These are phyloP conservation scores for Dryobota labecula DNA, from an alignment of 2,888 invertebrate species.

Conservation along the genomic window DNA sequence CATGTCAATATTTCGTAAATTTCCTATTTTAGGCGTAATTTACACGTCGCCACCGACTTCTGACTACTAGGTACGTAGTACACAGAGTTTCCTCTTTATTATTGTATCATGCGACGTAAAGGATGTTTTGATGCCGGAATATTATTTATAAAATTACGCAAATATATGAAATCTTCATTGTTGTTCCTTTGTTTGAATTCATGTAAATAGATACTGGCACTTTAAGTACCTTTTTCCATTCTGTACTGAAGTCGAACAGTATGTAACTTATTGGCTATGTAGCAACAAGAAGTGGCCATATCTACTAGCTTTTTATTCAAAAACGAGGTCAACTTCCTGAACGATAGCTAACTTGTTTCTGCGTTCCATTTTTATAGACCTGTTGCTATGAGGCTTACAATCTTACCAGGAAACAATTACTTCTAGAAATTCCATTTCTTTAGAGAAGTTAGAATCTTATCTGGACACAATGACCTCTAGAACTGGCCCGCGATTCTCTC, in stretches of 20 bases:
- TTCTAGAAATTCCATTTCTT: too few species aligned
- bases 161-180: too few species aligned
- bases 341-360: neutral
- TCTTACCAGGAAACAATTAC: too few species aligned
- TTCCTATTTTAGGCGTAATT: constrained; percentile 36
- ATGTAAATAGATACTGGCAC: neutral
- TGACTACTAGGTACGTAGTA: neutral
- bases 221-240: neutral
- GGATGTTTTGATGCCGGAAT: neutral
- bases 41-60: constrained; percentile 26
- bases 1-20: constrained; percentile 59
- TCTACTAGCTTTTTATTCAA: constrained; percentile 1
- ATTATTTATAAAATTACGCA: neutral
- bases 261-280: neutral
- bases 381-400: too few species aligned
- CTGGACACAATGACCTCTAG: constrained; percentile 99
- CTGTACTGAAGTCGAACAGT: neutral
- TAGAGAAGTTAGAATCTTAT: too few species aligned
- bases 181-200: neutral
- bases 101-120: constrained; percentile 7
- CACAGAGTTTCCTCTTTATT: constrained; percentile 22
- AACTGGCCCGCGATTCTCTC: constrained; percentile 96
- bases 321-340: constrained; percentile 34
- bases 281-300: neutral
- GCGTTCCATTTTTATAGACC: too few species aligned